phyloP scores from a whole-genome alignment of 2,888 invertebrate species.

The Ectemnius cavifrons region DNA sequence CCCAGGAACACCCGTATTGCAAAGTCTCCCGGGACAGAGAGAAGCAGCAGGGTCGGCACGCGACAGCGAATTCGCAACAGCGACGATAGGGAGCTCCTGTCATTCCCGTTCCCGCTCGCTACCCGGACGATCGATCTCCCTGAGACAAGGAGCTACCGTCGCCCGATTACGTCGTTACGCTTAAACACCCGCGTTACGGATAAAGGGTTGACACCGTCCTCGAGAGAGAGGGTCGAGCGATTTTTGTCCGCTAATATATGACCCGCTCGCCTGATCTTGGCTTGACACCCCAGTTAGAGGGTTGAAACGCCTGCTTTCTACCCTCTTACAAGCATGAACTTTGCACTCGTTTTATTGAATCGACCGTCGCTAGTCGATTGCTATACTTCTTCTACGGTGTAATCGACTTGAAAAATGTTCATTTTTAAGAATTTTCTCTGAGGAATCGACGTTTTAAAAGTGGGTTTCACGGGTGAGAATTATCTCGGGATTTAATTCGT shows the following conservation, averaged over 20 bases:
- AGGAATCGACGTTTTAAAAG: too few relatives aligned
- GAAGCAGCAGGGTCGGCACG: conserved; percentile 38
- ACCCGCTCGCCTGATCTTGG: too few relatives aligned
- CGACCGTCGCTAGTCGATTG: too few relatives aligned
- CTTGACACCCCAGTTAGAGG: not conserved
- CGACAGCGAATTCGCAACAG: conserved; percentile 67
- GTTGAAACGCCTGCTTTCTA: not conserved
- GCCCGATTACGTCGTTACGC: conserved; percentile 1
- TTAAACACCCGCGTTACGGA: conserved; percentile 2
- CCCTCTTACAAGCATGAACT: too few relatives aligned
- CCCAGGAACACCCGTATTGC: not conserved
- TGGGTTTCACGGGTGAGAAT: conserved; percentile 13
- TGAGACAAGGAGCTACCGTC: not conserved
- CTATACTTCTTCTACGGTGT: too few relatives aligned
- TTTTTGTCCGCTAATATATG: too few relatives aligned
- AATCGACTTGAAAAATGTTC: too few relatives aligned
- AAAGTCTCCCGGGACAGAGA: not conserved
- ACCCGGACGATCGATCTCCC: conserved; percentile 9
- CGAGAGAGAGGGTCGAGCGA: conserved; percentile 4
- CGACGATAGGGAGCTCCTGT: conserved; percentile 37
- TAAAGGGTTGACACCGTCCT: not conserved
- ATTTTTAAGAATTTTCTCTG: too few relatives aligned
- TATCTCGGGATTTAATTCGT: conserved; percentile 28
- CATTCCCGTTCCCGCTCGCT: not conserved
- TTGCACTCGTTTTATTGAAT: too few relatives aligned